phyloP scores from a whole-genome alignment of 2,113 vertebrate species.

The Lontra canadensis region DNA sequence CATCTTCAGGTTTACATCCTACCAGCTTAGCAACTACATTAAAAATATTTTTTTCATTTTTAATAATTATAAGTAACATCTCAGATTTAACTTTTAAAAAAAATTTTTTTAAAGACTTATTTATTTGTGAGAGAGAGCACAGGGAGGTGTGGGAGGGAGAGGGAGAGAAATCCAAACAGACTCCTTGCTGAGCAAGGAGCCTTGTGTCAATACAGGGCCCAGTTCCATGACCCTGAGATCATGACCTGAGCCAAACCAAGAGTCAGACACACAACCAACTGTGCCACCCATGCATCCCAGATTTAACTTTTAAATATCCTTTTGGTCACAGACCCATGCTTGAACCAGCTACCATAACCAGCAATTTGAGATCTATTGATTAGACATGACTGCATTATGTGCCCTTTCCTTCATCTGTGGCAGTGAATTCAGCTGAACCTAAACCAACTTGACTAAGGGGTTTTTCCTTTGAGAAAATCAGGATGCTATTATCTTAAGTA shows the following conservation, averaged over 20 bases:
- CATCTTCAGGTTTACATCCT: background rate
- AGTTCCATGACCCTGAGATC: background rate
- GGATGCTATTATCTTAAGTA: background rate
- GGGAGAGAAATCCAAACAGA: background rate
- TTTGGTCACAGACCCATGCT: background rate
- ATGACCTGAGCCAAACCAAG: background rate
- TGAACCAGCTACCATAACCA: background rate
- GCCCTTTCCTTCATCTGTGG: background rate
- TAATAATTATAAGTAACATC: background rate
- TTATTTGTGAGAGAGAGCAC: background rate
- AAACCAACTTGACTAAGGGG: background rate
- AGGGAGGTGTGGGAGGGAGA: background rate
- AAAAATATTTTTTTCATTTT: conserved; percentile 30
- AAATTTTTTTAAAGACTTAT: background rate
- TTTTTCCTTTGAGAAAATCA: background rate
- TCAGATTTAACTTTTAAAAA: background rate
- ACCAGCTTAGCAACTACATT: background rate
- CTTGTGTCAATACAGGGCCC: background rate
- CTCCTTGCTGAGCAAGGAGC: background rate
- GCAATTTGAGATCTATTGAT: background rate
- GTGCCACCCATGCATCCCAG: background rate
- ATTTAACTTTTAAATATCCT: background rate
- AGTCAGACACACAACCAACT: background rate
- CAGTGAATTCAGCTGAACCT: background rate
- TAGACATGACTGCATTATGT: background rate